Evolutionary conservation across 1,140 invertebrate genomes (phyloP).

Genomic region (Hormaphis cornu): DNA sequence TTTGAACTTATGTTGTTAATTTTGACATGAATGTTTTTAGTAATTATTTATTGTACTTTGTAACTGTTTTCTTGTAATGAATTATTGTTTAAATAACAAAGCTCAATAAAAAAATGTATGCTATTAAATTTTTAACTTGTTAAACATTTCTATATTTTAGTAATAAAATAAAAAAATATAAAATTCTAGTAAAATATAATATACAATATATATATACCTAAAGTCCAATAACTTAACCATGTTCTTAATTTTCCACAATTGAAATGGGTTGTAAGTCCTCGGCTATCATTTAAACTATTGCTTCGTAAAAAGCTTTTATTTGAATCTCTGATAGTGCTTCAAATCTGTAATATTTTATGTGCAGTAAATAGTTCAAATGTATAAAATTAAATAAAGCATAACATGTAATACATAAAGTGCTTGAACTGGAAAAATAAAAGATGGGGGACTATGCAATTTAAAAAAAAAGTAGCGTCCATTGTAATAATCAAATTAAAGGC

Average conservation of each 20-base stretch:
- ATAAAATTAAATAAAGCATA: too few species aligned
- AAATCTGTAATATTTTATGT: not conserved
- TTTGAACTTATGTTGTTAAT: not conserved
- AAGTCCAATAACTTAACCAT: conserved; percentile 1
- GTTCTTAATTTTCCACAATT: conserved; percentile 1
- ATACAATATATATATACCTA: too few species aligned
- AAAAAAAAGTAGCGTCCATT: too few species aligned
- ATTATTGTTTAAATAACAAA: too few species aligned
- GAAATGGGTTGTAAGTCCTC: conserved; percentile 5
- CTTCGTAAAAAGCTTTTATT: not conserved
- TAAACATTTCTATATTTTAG: not conserved
- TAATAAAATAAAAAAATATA: not conserved
- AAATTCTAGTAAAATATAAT: not conserved
- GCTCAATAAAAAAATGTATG: too few species aligned
- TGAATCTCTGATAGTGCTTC: not conserved
- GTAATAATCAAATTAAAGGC: too few species aligned
- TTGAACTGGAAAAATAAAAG: too few species aligned
- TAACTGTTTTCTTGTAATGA: too few species aligned
- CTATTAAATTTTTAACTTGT: too few species aligned
- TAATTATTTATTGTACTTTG: not conserved
- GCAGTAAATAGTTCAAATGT: not conserved
- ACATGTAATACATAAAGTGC: too few species aligned
- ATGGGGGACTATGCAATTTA: too few species aligned
- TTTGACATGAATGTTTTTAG: not conserved
- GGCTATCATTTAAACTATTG: not conserved